These are phyloP conservation scores for Rhinoptilus africanus DNA, from an alignment of 2,113 vertebrate genomes.

Conservation along the genomic window DNA sequence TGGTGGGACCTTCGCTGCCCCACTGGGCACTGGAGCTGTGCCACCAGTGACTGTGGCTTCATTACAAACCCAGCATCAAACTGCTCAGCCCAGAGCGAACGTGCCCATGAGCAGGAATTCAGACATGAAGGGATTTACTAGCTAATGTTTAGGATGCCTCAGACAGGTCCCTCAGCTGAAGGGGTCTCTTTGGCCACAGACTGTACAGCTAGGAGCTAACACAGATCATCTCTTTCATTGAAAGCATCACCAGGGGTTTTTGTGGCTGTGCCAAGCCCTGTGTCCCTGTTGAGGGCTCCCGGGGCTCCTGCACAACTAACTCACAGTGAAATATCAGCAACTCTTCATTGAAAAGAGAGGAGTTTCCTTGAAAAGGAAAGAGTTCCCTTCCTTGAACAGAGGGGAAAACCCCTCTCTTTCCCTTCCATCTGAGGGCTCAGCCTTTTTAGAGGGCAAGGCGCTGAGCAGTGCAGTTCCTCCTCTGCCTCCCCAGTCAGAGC, in stretches of 20 bases:
- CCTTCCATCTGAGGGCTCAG: not conserved
- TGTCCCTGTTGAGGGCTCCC: not conserved
- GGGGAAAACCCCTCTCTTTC: not conserved
- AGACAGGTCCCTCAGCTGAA: not conserved
- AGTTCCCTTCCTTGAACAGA: not conserved
- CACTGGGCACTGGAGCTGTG: accelerated
- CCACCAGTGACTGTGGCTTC: not conserved
- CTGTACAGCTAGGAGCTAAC: not conserved
- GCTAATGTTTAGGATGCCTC: not conserved
- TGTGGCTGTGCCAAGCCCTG: not conserved
- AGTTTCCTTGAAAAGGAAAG: not conserved
- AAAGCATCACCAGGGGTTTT: not conserved
- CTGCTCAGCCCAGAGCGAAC: not conserved
- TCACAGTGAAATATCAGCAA: not conserved
- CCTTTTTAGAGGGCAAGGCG: not conserved
- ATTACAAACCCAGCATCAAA: not conserved
- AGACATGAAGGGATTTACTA: not conserved
- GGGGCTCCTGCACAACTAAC: not conserved
- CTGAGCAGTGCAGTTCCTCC: not conserved
- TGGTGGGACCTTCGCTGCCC: not conserved
- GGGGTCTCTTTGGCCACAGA: not conserved
- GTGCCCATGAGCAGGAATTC: not conserved
- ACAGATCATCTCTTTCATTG: not conserved
- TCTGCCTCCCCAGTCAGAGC: not conserved
- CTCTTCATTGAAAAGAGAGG: not conserved